Evolutionary conservation across 2,888 invertebrate species (phyloP).

Genomic region (Tenthredo scrophulariae): DNA sequence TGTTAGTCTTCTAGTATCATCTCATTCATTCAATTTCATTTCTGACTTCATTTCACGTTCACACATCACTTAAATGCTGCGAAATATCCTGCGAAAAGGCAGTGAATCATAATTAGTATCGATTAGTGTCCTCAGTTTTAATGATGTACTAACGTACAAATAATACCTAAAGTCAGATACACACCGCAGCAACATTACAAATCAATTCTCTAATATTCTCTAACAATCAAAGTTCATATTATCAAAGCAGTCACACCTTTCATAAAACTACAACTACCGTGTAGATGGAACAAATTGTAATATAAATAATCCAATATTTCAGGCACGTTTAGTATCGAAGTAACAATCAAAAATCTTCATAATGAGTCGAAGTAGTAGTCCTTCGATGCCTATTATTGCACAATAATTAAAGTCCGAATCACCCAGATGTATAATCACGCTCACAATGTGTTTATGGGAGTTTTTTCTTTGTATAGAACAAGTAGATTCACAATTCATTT

Average conservation of each 20-base stretch:
- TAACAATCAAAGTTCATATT: neutral
- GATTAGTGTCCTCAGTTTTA: conserved; percentile 32
- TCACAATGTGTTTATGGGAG: neutral
- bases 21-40: conserved; percentile 46
- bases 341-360: neutral
- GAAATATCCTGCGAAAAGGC: neutral
- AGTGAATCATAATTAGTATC: neutral
- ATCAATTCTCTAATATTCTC: neutral
- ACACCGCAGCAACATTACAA: neutral
- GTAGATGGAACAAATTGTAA: neutral
- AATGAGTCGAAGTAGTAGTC: neutral
- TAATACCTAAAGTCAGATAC: conserved; percentile 19
- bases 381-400: neutral
- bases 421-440: neutral
- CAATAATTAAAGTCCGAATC: neutral
- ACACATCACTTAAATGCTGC: conserved; percentile 4
- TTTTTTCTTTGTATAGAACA: neutral
- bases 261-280: neutral
- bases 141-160: conserved; percentile 19
- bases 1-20: conserved; percentile 55
- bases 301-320: neutral
- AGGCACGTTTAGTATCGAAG: neutral
- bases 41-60: conserved; percentile 33
- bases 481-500: neutral
- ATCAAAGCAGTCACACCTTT: neutral